Evolutionary conservation across 1,140 invertebrate species (phyloP), one percentile per base, ranked within the genome.

Genomic region (Drosophila albomicans): DNA sequence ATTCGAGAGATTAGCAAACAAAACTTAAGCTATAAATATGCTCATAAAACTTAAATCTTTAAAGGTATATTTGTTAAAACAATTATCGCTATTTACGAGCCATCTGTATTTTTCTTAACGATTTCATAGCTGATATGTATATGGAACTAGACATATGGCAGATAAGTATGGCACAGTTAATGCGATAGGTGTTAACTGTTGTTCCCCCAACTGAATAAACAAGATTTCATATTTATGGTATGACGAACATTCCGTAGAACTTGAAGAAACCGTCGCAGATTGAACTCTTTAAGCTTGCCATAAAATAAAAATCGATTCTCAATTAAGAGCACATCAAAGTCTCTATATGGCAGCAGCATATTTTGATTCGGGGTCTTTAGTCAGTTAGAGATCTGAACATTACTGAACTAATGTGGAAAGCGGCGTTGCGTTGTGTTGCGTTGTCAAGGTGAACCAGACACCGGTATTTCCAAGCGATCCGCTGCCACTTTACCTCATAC

Each of bases 391-490:
- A 54, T 65, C 32, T 25, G 15, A 38, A 58, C 76, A 64, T 54
- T 66, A 59, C 67, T 78, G 80, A 70, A 81, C 70, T 66, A 64
- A 81, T 84, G 85, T 84, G 80, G 61, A 85, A 84, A 78, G 66
- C 64, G 35, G 45, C 48, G 61, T 15, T 41, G 43, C 51, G 48
- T 62, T 43, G 35, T 11, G 61, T 41, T 81, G n/a, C 28, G 46
- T 85, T 87, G 75, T 74, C 82, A 86, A 86, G 85, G 85, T 88
- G 48, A 89, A 74, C 85, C 71, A 85, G 70, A 66, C 74, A 35
- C 54, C 67, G 48, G 67, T 85, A 69, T 65, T 78, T 78, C 52
- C 63, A 89, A 70, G 35, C 13, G 58, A 45, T 45, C 8, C 41
- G 7, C 13, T 16, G 52, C 52, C 16, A 41, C 25, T 43, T 41